A percentile compares a stretch with the other conserved stretches of the same genome.
Conservation (phyloP, 2,888 invertebrate genomes). For the Ectemnius lituratus region DNA sequence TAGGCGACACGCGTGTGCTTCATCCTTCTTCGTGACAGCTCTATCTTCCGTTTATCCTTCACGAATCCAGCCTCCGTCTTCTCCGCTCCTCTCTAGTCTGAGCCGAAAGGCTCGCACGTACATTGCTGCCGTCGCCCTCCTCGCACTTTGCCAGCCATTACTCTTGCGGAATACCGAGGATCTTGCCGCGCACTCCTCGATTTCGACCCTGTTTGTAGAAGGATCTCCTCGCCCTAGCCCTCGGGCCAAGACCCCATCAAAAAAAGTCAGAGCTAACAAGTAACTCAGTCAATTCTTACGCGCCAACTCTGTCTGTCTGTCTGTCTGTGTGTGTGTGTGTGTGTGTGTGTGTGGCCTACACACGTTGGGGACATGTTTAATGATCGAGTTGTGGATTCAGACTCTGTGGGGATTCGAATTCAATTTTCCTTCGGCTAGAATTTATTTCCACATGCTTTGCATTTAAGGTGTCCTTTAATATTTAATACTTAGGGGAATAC, state of each 20-base stretch:
- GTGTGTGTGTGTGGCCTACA: too few relatives aligned
- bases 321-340: too few relatives aligned
- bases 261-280: too few relatives aligned
- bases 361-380: too few relatives aligned
- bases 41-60: slow-evolving; percentile 71
- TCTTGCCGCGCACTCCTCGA: slow-evolving; percentile 51
- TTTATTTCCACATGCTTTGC: too few relatives aligned
- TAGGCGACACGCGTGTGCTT: slow-evolving; percentile 65
- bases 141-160: slow-evolving; percentile 60
- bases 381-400: too few relatives aligned
- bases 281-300: too few relatives aligned
- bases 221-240: slow-evolving; percentile 1
- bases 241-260: background rate
- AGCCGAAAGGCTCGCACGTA: background rate
- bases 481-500: too few relatives aligned
- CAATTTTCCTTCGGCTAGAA: too few relatives aligned
- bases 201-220: slow-evolving; percentile 35
- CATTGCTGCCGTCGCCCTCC: background rate
- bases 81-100: slow-evolving; percentile 18
- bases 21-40: slow-evolving; percentile 74
- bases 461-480: too few relatives aligned
- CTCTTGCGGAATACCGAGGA: slow-evolving; percentile 67
- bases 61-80: slow-evolving; percentile 63
- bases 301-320: too few relatives aligned
- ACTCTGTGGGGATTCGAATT: too few relatives aligned